A percentile compares a stretch with the other conserved stretches of the same genome.
phyloP scores from a whole-genome alignment of 1,140 invertebrate species.

The Hermetia illucens region DNA sequence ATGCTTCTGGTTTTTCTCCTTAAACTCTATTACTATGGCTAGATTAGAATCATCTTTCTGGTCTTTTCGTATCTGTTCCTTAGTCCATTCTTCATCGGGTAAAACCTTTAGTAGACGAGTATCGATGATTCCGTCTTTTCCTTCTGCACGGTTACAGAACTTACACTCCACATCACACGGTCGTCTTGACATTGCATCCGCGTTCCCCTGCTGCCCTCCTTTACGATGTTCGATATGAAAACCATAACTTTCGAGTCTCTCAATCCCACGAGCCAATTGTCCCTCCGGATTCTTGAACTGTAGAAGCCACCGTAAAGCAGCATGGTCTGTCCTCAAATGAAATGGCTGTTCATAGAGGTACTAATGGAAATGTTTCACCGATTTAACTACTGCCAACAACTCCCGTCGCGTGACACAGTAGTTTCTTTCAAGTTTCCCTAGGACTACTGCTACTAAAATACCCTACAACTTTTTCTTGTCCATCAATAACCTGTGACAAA shows the following conservation, averaged over 20 bases:
- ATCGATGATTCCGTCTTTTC: too few species aligned
- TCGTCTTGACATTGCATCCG: slow-evolving; percentile 10
- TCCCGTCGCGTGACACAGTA: slow-evolving; percentile 15
- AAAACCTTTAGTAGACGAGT: too few species aligned
- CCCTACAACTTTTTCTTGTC: slow-evolving; percentile 10
- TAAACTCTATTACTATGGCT: too few species aligned
- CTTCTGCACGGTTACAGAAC: too few species aligned
- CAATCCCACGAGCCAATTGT: slow-evolving; percentile 15
- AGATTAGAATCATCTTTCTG: too few species aligned
- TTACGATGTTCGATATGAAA: slow-evolving; percentile 12
- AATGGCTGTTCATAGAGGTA: slow-evolving; percentile 11
- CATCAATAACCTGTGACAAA: slow-evolving; percentile 12
- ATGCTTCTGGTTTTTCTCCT: too few species aligned
- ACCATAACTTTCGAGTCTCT: slow-evolving; percentile 11
- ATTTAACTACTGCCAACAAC: slow-evolving; percentile 13
- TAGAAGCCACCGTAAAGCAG: slow-evolving; percentile 12
- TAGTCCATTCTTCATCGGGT: too few species aligned
- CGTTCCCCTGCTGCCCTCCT: slow-evolving; percentile 8
- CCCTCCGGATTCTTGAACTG: slow-evolving; percentile 15
- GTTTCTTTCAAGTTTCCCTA: slow-evolving; percentile 22
- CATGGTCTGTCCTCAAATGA: slow-evolving; percentile 13
- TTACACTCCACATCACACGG: slow-evolving; percentile 8
- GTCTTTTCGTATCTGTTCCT: too few species aligned
- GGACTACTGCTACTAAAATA: slow-evolving; percentile 20
- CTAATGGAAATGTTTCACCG: slow-evolving; percentile 12